Evolutionary conservation across 2,797 vertebrate species (phyloP).

Genomic region (Clarias platycephalus): DNA sequence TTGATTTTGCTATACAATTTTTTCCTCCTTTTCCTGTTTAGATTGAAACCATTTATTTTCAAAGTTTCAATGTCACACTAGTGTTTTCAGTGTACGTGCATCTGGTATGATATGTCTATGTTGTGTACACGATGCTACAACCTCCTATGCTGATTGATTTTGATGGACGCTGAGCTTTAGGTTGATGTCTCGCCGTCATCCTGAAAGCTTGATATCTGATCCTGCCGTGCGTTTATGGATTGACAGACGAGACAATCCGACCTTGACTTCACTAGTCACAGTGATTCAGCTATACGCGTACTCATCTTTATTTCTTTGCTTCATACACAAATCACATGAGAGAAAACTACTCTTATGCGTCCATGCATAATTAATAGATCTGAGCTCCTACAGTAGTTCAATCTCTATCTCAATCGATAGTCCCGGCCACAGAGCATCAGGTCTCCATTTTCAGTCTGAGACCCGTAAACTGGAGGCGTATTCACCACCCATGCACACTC

Average conservation of each 20-base stretch:
- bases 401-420: background rate
- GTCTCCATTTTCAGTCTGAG: background rate
- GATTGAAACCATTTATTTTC: background rate
- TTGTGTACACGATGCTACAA: background rate
- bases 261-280: slow-evolving; percentile 2
- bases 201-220: slow-evolving; percentile 9
- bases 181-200: background rate
- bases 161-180: background rate
- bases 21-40: background rate
- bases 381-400: background rate
- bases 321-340: background rate
- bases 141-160: background rate
- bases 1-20: background rate
- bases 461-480: background rate
- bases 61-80: background rate
- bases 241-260: background rate
- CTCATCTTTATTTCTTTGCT: background rate
- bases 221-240: background rate
- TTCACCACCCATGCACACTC: background rate
- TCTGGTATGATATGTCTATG: background rate
- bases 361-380: slow-evolving; percentile 5
- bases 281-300: background rate
- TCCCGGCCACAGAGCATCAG: background rate
- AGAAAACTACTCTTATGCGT: background rate
- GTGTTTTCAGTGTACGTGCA: background rate